These are phyloP conservation scores for Pachyrhynchus sulphureomaculatus DNA, from an alignment of 1,140 invertebrate species.

Conservation along the genomic window DNA sequence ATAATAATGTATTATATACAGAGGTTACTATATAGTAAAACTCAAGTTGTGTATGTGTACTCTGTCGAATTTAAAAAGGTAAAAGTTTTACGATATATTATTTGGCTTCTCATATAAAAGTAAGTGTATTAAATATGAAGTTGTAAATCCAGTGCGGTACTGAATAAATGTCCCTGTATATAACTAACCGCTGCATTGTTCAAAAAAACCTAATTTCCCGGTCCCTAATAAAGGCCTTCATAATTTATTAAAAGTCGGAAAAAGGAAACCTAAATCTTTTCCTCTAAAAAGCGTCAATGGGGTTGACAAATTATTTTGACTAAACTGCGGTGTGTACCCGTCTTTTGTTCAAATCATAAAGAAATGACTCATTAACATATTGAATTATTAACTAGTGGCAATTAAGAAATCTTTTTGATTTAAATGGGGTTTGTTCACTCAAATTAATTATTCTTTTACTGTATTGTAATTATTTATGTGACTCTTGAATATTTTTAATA, in stretches of 20 bases:
- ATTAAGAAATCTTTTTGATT: slow-evolving; percentile 29
- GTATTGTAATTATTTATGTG: slow-evolving; percentile 19
- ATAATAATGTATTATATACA: too few species aligned
- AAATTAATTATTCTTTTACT: slow-evolving; percentile 31
- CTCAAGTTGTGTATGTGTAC: too few species aligned
- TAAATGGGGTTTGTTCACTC: slow-evolving; percentile 10
- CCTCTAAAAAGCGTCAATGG: slow-evolving; percentile 7
- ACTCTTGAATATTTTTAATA: too few species aligned
- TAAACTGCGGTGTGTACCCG: slow-evolving; percentile 12
- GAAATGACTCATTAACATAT: slow-evolving; percentile 37
- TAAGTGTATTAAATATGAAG: too few species aligned
- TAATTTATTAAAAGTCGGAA: slow-evolving; percentile 20
- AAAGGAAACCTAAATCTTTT: slow-evolving; percentile 12
- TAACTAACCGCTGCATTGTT: too few species aligned
- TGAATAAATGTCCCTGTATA: too few species aligned
- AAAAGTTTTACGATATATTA: too few species aligned
- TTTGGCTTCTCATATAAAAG: too few species aligned
- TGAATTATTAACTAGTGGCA: slow-evolving; percentile 38
- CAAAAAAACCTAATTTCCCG: too few species aligned
- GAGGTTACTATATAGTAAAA: too few species aligned
- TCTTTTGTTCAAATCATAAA: slow-evolving; percentile 29
- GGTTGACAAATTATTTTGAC: slow-evolving; percentile 33
- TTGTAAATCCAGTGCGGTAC: too few species aligned
- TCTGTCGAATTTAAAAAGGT: too few species aligned
- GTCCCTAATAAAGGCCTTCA: not conserved